Evolutionary conservation across 2,113 vertebrate species (phyloP).

Genomic region (Choloepus hoffmanni): DNA sequence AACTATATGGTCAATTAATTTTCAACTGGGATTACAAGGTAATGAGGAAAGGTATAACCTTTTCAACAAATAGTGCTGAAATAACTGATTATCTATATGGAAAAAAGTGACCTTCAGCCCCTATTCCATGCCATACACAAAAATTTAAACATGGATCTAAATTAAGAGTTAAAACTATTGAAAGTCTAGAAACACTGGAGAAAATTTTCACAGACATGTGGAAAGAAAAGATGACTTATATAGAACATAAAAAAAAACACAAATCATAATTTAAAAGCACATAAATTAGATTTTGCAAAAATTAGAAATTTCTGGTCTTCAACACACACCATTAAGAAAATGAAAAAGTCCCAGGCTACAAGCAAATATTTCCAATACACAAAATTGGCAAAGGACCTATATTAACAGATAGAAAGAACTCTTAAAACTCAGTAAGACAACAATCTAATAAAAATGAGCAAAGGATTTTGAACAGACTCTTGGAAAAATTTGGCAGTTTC

Average conservation of each 20-base stretch:
- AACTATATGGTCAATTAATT: background rate
- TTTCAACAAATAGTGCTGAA: background rate
- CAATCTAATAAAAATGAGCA: background rate
- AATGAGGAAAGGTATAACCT: background rate
- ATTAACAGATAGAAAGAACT: background rate
- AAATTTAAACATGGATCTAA: background rate
- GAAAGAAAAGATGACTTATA: background rate
- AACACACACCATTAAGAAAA: slow-evolving; percentile 38
- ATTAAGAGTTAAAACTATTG: background rate
- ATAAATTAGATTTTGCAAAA: background rate
- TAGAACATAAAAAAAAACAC: background rate
- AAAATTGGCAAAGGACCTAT: background rate
- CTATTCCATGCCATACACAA: background rate
- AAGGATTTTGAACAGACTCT: background rate
- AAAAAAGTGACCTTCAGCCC: background rate
- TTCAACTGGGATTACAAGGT: background rate
- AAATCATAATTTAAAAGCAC: background rate
- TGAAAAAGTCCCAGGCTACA: background rate
- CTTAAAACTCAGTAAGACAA: background rate
- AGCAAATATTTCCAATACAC: background rate
- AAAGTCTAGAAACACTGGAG: background rate
- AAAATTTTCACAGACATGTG: background rate
- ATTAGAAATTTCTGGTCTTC: slow-evolving; percentile 23
- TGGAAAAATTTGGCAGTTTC: slow-evolving; percentile 23
- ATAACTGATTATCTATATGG: background rate